Evolutionary conservation across 2,888 invertebrate genomes (phyloP).

Genomic region (Tinea trinotella): DNA sequence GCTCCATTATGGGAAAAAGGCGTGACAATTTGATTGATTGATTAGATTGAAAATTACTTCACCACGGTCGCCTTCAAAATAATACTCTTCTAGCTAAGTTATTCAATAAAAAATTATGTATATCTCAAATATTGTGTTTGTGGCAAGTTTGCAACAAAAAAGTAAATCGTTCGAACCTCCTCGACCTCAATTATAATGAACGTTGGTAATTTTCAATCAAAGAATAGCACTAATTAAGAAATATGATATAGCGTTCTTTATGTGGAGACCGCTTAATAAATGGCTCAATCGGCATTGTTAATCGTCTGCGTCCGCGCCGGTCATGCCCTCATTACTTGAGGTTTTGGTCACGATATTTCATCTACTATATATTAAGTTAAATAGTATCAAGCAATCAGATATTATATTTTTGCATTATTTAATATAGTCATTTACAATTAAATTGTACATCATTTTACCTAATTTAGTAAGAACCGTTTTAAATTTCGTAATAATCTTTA

Average conservation of each 20-base stretch:
- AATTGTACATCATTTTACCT: too few relatives aligned
- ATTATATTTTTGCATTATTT: not conserved
- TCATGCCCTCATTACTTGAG: constrained; percentile 8
- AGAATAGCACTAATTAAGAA: constrained; percentile 61
- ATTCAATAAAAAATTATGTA: too few relatives aligned
- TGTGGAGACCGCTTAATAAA: constrained; percentile 57
- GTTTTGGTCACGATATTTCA: constrained; percentile 13
- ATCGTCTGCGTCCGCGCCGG: constrained; percentile 34
- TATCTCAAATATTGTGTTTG: too few relatives aligned
- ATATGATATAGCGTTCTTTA: constrained; percentile 41
- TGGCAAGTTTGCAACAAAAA: too few relatives aligned
- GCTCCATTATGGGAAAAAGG: too few relatives aligned
- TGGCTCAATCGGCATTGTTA: constrained; percentile 65
- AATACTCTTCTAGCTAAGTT: too few relatives aligned
- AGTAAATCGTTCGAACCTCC: not conserved
- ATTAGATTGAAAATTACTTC: too few relatives aligned
- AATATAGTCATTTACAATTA: not conserved
- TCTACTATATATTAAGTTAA: not conserved
- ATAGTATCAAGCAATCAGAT: not conserved
- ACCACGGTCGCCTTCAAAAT: too few relatives aligned
- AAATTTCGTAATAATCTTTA: too few relatives aligned
- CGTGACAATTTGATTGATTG: too few relatives aligned
- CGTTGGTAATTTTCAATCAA: constrained; percentile 66
- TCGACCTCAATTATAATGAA: constrained; percentile 59
- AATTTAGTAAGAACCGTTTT: too few relatives aligned